These are phyloP conservation scores for Silurus glanis DNA, from an alignment of 2,113 vertebrate species.

Conservation along the genomic window DNA sequence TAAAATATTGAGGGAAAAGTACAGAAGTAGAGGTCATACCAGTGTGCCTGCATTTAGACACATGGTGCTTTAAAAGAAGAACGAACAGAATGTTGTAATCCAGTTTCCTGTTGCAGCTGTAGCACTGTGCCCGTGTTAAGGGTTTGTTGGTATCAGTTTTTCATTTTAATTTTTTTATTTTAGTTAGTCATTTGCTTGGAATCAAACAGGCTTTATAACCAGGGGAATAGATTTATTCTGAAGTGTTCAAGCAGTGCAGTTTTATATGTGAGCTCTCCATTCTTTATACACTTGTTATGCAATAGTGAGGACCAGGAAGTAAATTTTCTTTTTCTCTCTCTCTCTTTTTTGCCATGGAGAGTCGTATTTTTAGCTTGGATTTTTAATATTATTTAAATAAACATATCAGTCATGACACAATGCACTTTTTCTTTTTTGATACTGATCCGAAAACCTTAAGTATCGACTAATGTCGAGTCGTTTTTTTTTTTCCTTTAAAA, in stretches of 20 bases:
- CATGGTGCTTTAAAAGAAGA: background rate
- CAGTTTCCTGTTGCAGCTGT: background rate
- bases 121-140: background rate
- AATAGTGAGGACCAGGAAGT: background rate
- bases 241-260: background rate
- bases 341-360: background rate
- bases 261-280: too few relatives aligned
- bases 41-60: background rate
- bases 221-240: too few relatives aligned
- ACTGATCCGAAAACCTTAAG: background rate
- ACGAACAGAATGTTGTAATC: slow-evolving; percentile 9
- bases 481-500: background rate
- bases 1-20: background rate
- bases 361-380: background rate
- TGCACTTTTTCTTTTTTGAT: background rate
- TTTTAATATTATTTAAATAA: background rate
- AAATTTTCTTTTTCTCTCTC: background rate
- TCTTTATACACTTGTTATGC: background rate
- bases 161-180: too few relatives aligned
- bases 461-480: background rate
- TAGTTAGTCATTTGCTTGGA: background rate
- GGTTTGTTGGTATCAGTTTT: background rate
- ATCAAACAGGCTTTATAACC: background rate
- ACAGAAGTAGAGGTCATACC: background rate
- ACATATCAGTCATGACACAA: background rate